Conservation (phyloP, 1,140 invertebrate species). For the Caenorhabditis briggsae region DNA sequence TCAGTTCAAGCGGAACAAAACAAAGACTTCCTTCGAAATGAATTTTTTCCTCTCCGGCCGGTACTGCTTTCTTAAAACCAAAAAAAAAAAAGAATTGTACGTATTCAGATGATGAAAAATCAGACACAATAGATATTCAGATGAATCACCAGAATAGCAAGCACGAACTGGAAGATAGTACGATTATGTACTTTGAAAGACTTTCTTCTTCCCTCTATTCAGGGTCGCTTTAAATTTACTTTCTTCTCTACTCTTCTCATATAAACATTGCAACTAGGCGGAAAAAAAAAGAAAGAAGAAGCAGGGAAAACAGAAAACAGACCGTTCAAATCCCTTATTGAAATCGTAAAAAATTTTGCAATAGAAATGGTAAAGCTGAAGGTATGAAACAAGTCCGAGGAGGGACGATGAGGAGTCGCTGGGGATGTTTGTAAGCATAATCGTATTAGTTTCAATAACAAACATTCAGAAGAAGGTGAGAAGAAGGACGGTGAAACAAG, state of each 20-base stretch:
- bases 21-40: too few relatives aligned
- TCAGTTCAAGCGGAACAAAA: too few relatives aligned
- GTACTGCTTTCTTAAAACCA: too few relatives aligned
- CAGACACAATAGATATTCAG: neutral
- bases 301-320: neutral
- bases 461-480: conserved; percentile 2
- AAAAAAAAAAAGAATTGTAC: neutral
- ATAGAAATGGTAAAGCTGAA: neutral
- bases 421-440: conserved; percentile 41
- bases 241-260: neutral
- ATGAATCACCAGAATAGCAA: conserved; percentile 39
- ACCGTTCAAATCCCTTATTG: neutral
- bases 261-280: conserved; percentile 10
- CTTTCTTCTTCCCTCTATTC: neutral
- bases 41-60: too few relatives aligned
- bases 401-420: neutral
- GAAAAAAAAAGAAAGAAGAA: neutral
- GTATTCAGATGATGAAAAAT: neutral
- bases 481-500: neutral
- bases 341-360: too few relatives aligned
- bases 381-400: conserved; percentile 40
- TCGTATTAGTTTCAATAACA: conserved; percentile 49
- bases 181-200: conserved; percentile 44
- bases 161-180: conserved; percentile 5
- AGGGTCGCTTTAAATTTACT: too few relatives aligned